Base-by-base conservation (phyloP, 1,140 invertebrate species). In the Zaprionus capensis region DNA sequence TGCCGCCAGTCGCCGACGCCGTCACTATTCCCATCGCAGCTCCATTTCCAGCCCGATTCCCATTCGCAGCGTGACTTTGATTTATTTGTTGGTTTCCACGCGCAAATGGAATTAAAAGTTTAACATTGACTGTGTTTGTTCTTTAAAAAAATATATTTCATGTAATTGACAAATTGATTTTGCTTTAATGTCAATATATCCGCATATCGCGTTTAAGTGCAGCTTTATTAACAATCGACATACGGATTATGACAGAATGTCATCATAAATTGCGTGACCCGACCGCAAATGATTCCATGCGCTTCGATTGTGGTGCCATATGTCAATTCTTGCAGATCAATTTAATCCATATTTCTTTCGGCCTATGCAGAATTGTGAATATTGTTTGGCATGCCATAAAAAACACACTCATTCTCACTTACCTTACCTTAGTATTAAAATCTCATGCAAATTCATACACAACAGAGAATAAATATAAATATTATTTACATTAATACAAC, bases 21-120 rank as follows among this genome's bases (percentile, higher is more conserved):
- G 15, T n/a, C 41, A n/a, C 41, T n/a, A 44, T n/a, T 46, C 41
- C 41, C 41, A 46, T 46, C n/a, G 41, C 57, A 44, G 56, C 53
- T 22, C 56, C 46, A 70, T 22, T 17, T 49, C 61, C 58, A 59
- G 49, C 26, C 66, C 63, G 69, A 68, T 41, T 65, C 62, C 49
- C 55, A 55, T 17, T 64, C 61, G 24, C 41, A 56, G 58, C 51
- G 38, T 72, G 71, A 85, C 82, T 85, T 85, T 85, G 82, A 85
- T 85, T 85, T 85, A 85, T 85, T 85, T 81, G 82, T 64, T 71
- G 75, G 75, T 71, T 77, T 71, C 72, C 56, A 67, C 55, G 80
- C 66, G 65, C 78, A 78, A 85, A 85, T 85, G 82, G 82, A 86
- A 85, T 85, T 85, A 85, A 85, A 85, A 86, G 82, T 76, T 85